A percentile compares a stretch with the other conserved stretches of the same genome.
These are phyloP conservation scores for Dynastes hyllus DNA, from an alignment of 2,888 invertebrate genomes.

Conservation along the genomic window DNA sequence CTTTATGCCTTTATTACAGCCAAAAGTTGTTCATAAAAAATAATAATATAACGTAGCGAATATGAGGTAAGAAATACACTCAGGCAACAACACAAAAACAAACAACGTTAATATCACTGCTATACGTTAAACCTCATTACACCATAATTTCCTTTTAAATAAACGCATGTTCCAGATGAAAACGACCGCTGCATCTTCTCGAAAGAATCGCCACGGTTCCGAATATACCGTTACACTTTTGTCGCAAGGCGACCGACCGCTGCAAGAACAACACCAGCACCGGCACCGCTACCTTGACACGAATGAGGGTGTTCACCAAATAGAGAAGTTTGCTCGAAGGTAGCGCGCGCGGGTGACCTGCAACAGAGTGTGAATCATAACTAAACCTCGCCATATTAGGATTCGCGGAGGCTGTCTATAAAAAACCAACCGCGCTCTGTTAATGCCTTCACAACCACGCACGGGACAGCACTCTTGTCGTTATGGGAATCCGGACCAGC, in stretches of 20 bases:
- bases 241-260: conserved; percentile 11
- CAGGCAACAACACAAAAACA: too few relatives aligned
- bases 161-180: conserved; percentile 3
- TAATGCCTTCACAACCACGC: conserved; percentile 48
- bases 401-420: conserved; percentile 49
- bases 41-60: too few relatives aligned
- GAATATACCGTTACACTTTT: conserved; percentile 46
- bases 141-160: neutral
- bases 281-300: conserved; percentile 51
- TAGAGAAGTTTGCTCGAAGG: conserved; percentile 43
- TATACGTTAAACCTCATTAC: neutral
- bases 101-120: too few relatives aligned
- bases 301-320: conserved; percentile 52
- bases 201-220: conserved; percentile 17
- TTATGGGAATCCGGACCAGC: conserved; percentile 46
- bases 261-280: conserved; percentile 28
- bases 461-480: conserved; percentile 23
- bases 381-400: conserved; percentile 51
- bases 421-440: conserved; percentile 40
- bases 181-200: neutral
- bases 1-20: too few relatives aligned
- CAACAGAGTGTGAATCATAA: conserved; percentile 49
- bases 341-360: conserved; percentile 49
- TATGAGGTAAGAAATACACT: too few relatives aligned
- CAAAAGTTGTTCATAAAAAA: too few relatives aligned